These are phyloP conservation scores for Tribolium castaneum DNA, from an alignment of 1,140 invertebrate species.

Conservation along the genomic window DNA sequence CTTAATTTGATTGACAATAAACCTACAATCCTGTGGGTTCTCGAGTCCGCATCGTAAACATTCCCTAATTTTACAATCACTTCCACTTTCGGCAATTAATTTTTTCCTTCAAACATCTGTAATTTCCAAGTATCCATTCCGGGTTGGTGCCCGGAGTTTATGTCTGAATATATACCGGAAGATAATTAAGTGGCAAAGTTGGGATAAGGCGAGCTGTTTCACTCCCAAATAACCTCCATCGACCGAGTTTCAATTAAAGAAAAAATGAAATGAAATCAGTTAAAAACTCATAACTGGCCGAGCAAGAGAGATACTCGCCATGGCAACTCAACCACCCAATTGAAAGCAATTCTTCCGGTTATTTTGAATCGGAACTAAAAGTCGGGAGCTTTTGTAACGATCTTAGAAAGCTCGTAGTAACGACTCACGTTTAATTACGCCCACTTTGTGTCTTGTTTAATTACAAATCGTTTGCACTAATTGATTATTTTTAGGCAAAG, in stretches of 20 bases:
- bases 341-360: constrained; percentile 19
- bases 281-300: constrained; percentile 3
- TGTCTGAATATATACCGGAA: constrained; percentile 1
- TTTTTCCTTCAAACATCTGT: too few relatives aligned
- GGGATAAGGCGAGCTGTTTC: neutral
- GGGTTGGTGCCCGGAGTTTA: neutral
- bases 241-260: neutral
- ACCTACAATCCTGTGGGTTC: too few relatives aligned
- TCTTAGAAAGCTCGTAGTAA: constrained; percentile 6
- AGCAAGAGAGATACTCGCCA: constrained; percentile 12
- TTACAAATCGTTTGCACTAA: neutral
- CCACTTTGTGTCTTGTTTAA: constrained; percentile 20
- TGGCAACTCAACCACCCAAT: neutral
- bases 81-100: too few relatives aligned
- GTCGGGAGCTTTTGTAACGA: constrained; percentile 9
- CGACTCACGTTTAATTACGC: constrained; percentile 30
- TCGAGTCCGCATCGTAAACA: too few relatives aligned
- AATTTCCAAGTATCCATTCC: neutral
- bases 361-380: constrained; percentile 6
- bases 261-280: neutral
- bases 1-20: too few relatives aligned
- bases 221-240: neutral
- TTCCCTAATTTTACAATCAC: too few relatives aligned
- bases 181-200: neutral
- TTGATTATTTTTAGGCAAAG: constrained; percentile 75